A percentile compares a stretch with the other conserved stretches of the same genome.
Conservation (phyloP, 2,113 vertebrate genomes). For the Peromyscus polionotus region DNA sequence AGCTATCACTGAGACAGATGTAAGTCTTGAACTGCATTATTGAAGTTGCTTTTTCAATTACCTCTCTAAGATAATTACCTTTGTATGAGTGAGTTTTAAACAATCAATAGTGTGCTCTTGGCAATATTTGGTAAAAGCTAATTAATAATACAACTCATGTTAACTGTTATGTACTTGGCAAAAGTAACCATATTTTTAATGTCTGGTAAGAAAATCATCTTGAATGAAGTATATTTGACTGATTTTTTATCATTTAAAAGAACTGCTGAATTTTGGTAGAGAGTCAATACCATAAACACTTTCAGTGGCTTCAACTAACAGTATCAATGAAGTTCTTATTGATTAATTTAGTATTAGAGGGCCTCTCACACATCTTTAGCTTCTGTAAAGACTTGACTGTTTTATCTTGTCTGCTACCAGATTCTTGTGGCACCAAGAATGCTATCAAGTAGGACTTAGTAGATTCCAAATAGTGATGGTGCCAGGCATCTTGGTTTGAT, state of each 20-base stretch:
- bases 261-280: background rate
- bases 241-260: slow-evolving; percentile 32
- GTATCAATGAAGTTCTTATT: slow-evolving; percentile 11
- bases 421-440: background rate
- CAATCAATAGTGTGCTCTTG: slow-evolving; percentile 70
- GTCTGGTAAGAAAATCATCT: slow-evolving; percentile 7
- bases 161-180: slow-evolving; percentile 53
- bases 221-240: slow-evolving; percentile 39
- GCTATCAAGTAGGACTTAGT: background rate
- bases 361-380: background rate
- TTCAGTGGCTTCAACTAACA: background rate
- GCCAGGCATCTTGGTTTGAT: background rate
- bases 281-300: background rate
- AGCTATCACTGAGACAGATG: slow-evolving; percentile 63
- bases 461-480: background rate
- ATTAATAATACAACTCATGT: slow-evolving; percentile 60
- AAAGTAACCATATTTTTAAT: slow-evolving; percentile 56
- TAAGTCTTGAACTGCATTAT: slow-evolving; percentile 56
- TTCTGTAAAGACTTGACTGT: background rate
- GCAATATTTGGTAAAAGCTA: slow-evolving; percentile 26
- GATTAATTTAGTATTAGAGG: slow-evolving; percentile 42
- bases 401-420: background rate
- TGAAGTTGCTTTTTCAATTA: slow-evolving; percentile 70
- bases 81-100: slow-evolving; percentile 59
- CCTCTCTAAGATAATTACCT: slow-evolving; percentile 63